phyloP scores from a whole-genome alignment of 1,140 invertebrate species.

The Lutraria rhynchaena region DNA sequence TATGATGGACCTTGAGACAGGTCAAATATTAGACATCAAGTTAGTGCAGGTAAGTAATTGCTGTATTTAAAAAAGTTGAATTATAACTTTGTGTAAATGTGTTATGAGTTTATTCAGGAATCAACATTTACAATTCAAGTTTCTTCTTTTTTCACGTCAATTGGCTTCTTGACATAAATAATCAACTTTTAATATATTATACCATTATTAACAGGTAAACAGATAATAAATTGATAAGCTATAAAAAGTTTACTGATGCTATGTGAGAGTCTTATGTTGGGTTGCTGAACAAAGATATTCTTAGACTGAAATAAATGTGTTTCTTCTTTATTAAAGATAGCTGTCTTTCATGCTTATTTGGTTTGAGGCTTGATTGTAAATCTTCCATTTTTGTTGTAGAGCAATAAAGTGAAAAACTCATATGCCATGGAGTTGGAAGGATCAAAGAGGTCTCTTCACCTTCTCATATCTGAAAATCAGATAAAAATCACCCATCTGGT shows the following conservation, averaged over 20 bases:
- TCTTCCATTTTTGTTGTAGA: conserved; percentile 10
- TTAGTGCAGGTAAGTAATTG: neutral
- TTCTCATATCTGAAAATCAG: neutral
- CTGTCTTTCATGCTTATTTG: neutral
- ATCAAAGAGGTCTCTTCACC: neutral
- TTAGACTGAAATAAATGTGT: neutral
- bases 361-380: neutral
- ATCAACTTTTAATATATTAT: too few relatives aligned
- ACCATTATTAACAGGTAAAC: too few relatives aligned
- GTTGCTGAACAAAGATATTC: neutral
- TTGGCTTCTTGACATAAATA: too few relatives aligned
- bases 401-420: conserved; percentile 50
- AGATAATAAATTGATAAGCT: too few relatives aligned
- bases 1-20: conserved; percentile 15
- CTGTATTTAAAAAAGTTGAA: neutral
- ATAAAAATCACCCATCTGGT: conserved; percentile 16
- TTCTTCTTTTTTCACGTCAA: neutral
- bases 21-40: neutral
- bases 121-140: neutral
- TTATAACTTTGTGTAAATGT: neutral
- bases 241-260: neutral
- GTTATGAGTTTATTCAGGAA: neutral
- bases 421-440: conserved; percentile 43
- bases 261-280: neutral
- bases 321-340: neutral